Evolutionary conservation across 2,888 invertebrate species (phyloP).

Genomic region (Gisinianus flammeolus): DNA sequence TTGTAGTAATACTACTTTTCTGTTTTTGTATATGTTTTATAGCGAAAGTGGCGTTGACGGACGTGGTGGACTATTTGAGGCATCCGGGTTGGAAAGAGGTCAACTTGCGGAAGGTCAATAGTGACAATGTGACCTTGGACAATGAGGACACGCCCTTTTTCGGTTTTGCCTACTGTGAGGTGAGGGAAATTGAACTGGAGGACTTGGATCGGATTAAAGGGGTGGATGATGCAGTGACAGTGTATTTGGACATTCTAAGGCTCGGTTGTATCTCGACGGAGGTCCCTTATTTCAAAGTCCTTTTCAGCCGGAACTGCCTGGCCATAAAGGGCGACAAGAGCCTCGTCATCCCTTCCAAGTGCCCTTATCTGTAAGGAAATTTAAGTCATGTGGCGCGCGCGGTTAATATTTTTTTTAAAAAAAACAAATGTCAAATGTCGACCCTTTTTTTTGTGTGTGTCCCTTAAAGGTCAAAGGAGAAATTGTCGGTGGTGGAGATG

Average conservation of each 20-base stretch:
- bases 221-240: not conserved
- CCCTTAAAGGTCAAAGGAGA: not conserved
- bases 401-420: not conserved
- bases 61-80: not conserved
- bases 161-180: conserved; percentile 9
- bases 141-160: conserved; percentile 3
- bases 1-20: no score
- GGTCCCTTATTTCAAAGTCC: not conserved
- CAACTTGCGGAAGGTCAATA: not conserved
- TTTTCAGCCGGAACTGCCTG: not conserved
- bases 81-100: conserved; percentile 20
- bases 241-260: not conserved
- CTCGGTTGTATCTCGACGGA: not conserved
- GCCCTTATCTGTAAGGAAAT: conserved; percentile 16
- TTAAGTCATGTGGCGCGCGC: no score
- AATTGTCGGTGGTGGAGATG: conserved; percentile 3
- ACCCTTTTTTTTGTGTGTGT: not conserved
- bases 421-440: not conserved
- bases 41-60: no score
- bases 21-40: no score
- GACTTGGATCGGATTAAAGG: not conserved
- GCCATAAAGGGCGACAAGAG: not conserved
- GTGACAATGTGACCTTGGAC: not conserved
- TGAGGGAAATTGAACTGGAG: no score
- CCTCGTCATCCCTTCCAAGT: not conserved